Evolutionary conservation across 2,888 invertebrate species (phyloP).

Genomic region (Coleophora deauratella): DNA sequence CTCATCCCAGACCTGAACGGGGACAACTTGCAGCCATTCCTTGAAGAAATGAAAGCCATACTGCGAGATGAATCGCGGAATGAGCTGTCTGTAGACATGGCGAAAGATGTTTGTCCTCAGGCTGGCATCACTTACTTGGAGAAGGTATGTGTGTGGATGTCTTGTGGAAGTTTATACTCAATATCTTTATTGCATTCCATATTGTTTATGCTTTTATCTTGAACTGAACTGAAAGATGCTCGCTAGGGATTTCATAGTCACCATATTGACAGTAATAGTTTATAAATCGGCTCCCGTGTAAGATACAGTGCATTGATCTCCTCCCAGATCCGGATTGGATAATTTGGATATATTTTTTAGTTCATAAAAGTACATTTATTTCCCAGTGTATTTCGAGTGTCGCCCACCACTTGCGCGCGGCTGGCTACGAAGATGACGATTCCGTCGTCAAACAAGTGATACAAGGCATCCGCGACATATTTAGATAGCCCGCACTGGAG

Average conservation of each 20-base stretch:
- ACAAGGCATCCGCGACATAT: constrained; percentile 42
- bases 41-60: constrained; percentile 45
- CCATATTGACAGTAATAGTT: no score
- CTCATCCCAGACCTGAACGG: constrained; percentile 50
- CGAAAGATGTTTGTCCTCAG: constrained; percentile 62
- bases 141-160: constrained; percentile 47
- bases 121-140: constrained; percentile 67
- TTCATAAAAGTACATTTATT: no score
- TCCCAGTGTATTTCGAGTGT: constrained; percentile 71
- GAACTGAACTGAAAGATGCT: no score
- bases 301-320: no score
- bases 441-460: constrained; percentile 32
- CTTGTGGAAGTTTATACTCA: no score
- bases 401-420: constrained; percentile 63
- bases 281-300: no score
- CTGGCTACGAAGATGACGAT: constrained; percentile 47
- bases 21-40: constrained; percentile 38
- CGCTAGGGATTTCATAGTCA: no score
- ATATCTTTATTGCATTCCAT: no score
- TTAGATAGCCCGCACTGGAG: constrained; percentile 32
- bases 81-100: constrained; percentile 46
- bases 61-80: constrained; percentile 23
- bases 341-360: no score
- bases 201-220: no score
- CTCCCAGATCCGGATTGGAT: no score